These are phyloP conservation scores for Salvator merianae DNA, from an alignment of 2,113 vertebrate genomes.

Conservation along the genomic window DNA sequence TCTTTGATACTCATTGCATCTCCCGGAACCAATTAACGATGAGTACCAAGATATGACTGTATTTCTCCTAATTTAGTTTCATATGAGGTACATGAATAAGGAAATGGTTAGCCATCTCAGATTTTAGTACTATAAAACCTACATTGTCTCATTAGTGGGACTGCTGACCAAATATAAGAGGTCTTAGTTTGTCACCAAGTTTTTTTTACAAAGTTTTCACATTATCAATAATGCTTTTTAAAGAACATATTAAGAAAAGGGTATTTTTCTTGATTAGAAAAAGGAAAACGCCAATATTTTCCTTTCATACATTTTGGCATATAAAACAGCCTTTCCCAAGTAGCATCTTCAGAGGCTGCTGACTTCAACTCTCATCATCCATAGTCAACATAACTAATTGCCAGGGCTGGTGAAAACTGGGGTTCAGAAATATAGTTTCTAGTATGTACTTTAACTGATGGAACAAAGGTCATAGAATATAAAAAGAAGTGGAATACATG, in stretches of 20 bases:
- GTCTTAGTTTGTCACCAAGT: neutral
- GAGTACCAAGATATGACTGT: no score
- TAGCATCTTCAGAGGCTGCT: no score
- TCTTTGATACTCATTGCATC: no score
- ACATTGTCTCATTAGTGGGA: neutral
- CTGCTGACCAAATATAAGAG: neutral
- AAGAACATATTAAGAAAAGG: neutral
- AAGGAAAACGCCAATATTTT: neutral
- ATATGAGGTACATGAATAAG: neutral
- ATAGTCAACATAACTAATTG: no score
- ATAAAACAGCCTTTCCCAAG: neutral
- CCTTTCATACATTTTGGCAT: no score
- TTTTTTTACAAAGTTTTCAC: neutral
- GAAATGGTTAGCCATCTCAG: neutral
- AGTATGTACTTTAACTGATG: no score
- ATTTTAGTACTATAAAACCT: neutral
- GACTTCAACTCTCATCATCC: no score
- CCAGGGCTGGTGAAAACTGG: no score
- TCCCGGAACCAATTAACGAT: no score
- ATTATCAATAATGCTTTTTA: neutral
- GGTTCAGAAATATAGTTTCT: no score
- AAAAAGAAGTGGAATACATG: no score
- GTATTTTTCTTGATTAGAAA: neutral
- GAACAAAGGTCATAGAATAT: no score
- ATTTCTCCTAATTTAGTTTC: neutral